phyloP scores from a whole-genome alignment of 2,888 invertebrate genomes.

The Poecilus cupreus region DNA sequence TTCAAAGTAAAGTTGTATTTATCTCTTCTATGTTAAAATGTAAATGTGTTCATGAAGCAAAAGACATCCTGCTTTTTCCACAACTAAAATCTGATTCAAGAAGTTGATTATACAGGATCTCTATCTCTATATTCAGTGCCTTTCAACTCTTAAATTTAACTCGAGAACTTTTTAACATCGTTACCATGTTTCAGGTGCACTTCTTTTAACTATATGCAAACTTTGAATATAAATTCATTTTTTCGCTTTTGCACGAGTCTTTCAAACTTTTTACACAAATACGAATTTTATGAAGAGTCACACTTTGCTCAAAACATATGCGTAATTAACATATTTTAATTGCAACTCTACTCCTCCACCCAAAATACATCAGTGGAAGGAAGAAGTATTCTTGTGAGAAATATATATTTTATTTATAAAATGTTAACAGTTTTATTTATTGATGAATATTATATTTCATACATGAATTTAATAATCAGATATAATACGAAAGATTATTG shows the following conservation, averaged over 20 bases:
- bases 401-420: no score
- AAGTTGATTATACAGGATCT: conserved; percentile 39
- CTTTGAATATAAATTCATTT: conserved; percentile 51
- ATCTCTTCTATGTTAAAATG: not conserved
- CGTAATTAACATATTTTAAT: no score
- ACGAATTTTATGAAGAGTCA: conserved; percentile 23
- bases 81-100: conserved; percentile 43
- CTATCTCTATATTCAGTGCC: conserved; percentile 40
- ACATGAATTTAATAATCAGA: no score
- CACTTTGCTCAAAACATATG: no score
- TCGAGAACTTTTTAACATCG: conserved; percentile 36
- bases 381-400: no score
- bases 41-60: not conserved
- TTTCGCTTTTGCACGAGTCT: conserved; percentile 26
- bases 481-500: no score
- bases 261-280: conserved; percentile 41
- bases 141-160: conserved; percentile 27
- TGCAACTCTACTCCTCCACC: no score
- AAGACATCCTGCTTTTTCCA: not conserved
- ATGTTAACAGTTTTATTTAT: no score
- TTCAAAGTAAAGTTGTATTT: conserved; percentile 3
- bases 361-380: no score
- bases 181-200: conserved; percentile 52
- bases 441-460: no score
- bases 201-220: conserved; percentile 50